These are phyloP conservation scores for Lithobates sylvaticus DNA, from an alignment of 2,797 vertebrate species.

Conservation along the genomic window DNA sequence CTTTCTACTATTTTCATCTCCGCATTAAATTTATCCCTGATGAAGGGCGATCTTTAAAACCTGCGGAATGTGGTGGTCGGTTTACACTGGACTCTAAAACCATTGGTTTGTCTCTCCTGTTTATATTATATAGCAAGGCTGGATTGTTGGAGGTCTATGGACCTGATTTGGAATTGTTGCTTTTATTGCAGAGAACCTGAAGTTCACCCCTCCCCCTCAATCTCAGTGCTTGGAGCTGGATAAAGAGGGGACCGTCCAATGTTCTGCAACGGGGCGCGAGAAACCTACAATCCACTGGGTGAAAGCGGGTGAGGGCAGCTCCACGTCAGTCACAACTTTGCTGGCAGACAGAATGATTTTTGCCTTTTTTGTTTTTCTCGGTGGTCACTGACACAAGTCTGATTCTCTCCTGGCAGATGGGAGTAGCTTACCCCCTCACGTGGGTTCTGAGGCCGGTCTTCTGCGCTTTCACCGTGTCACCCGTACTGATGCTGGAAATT, in stretches of 20 bases:
- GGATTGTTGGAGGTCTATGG: too few species aligned
- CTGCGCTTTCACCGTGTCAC: slow-evolving; percentile 90
- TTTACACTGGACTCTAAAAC: too few species aligned
- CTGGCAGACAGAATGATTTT: too few species aligned
- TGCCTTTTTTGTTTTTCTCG: not conserved
- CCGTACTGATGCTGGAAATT: slow-evolving; percentile 89
- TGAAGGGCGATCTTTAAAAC: too few species aligned
- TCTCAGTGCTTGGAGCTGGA: slow-evolving; percentile 93
- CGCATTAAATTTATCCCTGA: too few species aligned
- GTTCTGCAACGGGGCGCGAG: slow-evolving; percentile 90
- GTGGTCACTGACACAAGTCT: not conserved
- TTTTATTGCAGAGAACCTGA: slow-evolving; percentile 88
- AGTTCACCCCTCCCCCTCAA: slow-evolving; percentile 94
- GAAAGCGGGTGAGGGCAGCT: slow-evolving; percentile 83
- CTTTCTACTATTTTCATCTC: too few species aligned
- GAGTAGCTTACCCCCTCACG: slow-evolving; percentile 82
- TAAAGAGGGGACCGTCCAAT: slow-evolving; percentile 87
- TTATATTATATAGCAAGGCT: too few species aligned
- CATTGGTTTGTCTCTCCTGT: too few species aligned
- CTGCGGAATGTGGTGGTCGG: too few species aligned
- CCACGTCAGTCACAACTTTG: too few species aligned
- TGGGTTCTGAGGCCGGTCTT: slow-evolving; percentile 84
- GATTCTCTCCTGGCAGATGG: slow-evolving; percentile 78
- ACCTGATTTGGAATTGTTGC: not conserved
- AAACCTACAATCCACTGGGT: slow-evolving; percentile 90